These are phyloP conservation scores for Hippopotamus amphibius DNA, from an alignment of 2,113 vertebrate species.

Conservation along the genomic window DNA sequence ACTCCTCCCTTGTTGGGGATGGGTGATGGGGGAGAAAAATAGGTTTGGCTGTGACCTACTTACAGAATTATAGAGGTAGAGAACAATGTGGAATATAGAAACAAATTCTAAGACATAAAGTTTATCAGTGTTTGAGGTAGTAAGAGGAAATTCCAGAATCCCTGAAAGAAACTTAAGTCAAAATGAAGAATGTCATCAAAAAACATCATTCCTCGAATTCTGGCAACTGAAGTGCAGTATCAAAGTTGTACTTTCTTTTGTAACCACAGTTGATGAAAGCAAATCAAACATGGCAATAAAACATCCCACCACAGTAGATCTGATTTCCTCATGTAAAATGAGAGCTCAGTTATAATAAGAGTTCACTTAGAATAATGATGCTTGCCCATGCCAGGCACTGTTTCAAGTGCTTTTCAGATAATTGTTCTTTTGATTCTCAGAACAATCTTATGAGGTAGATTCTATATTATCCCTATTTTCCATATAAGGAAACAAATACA, in stretches of 20 bases:
- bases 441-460: not conserved
- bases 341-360: not conserved
- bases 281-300: not conserved
- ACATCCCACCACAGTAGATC: not conserved
- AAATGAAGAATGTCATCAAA: not conserved
- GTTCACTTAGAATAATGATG: not conserved
- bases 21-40: not conserved
- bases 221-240: not conserved
- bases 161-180: slow-evolving; percentile 27
- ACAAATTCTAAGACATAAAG: not conserved
- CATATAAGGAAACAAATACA: not conserved
- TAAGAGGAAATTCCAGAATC: slow-evolving; percentile 39
- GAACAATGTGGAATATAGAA: not conserved
- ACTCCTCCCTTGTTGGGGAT: not conserved
- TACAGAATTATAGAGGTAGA: not conserved
- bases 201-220: not conserved
- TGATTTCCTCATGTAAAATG: not conserved
- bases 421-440: not conserved
- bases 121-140: not conserved
- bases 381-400: not conserved
- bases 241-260: not conserved
- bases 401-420: not conserved
- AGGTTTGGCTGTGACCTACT: not conserved
- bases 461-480: not conserved
- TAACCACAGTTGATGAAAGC: not conserved